phyloP scores from a whole-genome alignment of 2,113 vertebrate genomes.

The Heteronetta atricapilla region DNA sequence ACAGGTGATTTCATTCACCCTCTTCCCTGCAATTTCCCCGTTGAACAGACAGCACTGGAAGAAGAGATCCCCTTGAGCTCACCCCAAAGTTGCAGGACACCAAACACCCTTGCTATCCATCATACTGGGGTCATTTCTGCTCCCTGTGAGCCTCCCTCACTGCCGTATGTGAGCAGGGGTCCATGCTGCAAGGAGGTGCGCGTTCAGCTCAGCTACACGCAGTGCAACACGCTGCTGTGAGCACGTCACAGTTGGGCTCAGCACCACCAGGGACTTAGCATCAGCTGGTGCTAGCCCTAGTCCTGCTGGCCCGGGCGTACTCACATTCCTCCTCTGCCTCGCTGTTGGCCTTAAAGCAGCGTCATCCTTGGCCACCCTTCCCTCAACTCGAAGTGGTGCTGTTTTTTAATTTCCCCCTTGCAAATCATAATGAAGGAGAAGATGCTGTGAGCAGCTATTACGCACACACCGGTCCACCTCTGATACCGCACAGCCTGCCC shows the following conservation, averaged over 20 bases:
- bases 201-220: background rate
- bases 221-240: fast-evolving
- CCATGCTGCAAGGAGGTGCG: background rate
- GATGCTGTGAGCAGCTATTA: background rate
- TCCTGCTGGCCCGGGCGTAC: background rate
- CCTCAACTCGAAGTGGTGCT: background rate
- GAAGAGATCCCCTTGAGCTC: background rate
- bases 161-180: background rate
- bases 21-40: background rate
- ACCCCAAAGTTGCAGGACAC: background rate
- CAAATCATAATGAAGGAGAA: background rate
- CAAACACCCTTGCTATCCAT: background rate
- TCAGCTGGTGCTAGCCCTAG: background rate
- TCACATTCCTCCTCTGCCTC: background rate
- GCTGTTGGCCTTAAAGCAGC: background rate
- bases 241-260: background rate
- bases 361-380: background rate
- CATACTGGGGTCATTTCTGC: background rate
- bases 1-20: background rate
- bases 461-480: background rate
- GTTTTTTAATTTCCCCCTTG: background rate
- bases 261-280: fast-evolving
- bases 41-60: background rate
- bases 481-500: too few species aligned
- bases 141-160: background rate